phyloP scores from a whole-genome alignment of 1,140 invertebrate genomes.

The Microvelia longipes region DNA sequence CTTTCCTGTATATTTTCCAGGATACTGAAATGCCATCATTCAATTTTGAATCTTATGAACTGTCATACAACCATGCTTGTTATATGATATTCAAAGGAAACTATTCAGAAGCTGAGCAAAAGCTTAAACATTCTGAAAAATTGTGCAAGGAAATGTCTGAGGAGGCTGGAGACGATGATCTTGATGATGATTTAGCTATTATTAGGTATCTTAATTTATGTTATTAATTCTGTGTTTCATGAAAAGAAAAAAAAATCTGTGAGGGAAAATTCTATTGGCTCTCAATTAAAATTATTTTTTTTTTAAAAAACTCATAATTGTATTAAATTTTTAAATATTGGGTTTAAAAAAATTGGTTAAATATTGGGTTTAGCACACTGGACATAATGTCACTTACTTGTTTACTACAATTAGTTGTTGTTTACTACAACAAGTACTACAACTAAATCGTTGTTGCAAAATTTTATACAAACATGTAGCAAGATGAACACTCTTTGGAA shows the following conservation, averaged over 20 bases:
- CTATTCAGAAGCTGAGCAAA: slow-evolving; percentile 59
- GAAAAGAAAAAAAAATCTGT: not conserved
- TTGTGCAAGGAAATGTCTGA: slow-evolving; percentile 71
- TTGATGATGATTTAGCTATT: slow-evolving; percentile 73
- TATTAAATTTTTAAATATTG: too few relatives aligned
- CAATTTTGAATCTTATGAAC: slow-evolving; percentile 60
- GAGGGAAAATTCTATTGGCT: not conserved
- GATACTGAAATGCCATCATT: slow-evolving; percentile 36
- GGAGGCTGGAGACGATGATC: slow-evolving; percentile 70
- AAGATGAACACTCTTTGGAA: too few relatives aligned
- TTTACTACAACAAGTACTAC: too few relatives aligned
- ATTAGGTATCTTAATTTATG: slow-evolving; percentile 42
- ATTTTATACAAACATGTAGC: too few relatives aligned
- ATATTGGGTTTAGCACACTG: too few relatives aligned
- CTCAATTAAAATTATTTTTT: not conserved
- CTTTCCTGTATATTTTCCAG: slow-evolving; percentile 24
- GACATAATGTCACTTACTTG: too few relatives aligned
- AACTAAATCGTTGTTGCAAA: too few relatives aligned
- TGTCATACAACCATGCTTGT: slow-evolving; percentile 80
- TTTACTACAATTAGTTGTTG: too few relatives aligned
- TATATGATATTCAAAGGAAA: slow-evolving; percentile 52
- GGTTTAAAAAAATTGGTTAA: too few relatives aligned
- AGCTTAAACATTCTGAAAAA: slow-evolving; percentile 67
- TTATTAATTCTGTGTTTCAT: too few relatives aligned
- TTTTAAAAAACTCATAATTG: too few relatives aligned